Conservation (phyloP, 2,113 vertebrate species). For the Chunga burmeisteri region DNA sequence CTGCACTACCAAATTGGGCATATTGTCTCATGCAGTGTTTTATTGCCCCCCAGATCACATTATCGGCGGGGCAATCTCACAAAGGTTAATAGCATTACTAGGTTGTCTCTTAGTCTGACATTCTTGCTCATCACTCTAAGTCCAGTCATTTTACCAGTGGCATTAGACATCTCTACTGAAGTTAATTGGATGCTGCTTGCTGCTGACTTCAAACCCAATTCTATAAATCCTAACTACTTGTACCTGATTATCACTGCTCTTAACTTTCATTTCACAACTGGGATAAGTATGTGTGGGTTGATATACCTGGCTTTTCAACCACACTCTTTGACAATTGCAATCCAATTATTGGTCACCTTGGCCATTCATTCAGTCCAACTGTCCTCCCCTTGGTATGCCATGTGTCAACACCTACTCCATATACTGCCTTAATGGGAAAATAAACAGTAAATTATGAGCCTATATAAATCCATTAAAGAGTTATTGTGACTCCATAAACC, state of each 20-base stretch:
- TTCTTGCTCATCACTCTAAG: conserved; percentile 17
- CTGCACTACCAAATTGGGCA: background rate
- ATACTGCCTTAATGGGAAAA: background rate
- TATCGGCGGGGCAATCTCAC: background rate
- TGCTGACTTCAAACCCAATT: background rate
- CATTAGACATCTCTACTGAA: background rate
- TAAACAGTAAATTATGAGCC: conserved; percentile 35
- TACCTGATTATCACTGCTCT: background rate
- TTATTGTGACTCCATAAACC: background rate
- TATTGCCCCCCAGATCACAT: background rate
- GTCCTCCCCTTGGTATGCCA: background rate
- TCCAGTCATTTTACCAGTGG: background rate
- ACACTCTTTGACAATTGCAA: conserved; percentile 29
- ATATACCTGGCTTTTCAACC: background rate
- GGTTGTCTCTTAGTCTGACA: background rate
- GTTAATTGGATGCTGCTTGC: conserved; percentile 25
- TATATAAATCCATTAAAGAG: background rate
- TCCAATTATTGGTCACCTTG: conserved; percentile 26
- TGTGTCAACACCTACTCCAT: background rate
- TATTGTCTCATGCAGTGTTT: conserved; percentile 2
- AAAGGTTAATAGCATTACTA: background rate
- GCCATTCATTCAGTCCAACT: background rate
- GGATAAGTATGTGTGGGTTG: background rate
- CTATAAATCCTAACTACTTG: background rate
- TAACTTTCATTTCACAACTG: conserved; percentile 8